Percentiles rank a stretch among this genome's conserved stretches.
phyloP scores from a whole-genome alignment of 2,113 vertebrate genomes.

The Rhineura floridana region DNA sequence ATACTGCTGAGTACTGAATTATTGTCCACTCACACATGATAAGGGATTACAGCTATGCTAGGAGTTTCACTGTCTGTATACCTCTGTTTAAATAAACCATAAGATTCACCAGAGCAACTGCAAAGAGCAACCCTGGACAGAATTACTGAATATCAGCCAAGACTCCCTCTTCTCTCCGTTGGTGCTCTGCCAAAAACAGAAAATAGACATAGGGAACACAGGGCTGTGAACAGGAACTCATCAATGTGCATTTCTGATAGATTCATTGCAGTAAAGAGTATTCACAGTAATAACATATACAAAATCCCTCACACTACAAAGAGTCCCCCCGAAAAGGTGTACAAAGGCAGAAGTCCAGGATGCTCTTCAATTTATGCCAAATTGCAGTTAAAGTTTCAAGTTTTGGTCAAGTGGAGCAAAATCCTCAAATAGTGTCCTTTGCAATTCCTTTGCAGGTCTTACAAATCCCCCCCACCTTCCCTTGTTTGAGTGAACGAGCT shows the following conservation, averaged over 20 bases:
- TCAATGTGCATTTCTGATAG: neutral
- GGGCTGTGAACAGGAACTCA: neutral
- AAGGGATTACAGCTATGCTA: neutral
- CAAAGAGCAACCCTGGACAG: neutral
- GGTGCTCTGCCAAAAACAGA: neutral
- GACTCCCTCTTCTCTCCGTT: neutral
- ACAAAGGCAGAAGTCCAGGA: neutral
- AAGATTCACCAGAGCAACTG: neutral
- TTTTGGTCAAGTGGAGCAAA: neutral
- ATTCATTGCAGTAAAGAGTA: neutral
- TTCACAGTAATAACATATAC: neutral
- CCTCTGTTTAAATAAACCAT: neutral
- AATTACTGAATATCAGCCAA: neutral
- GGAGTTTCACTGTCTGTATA: neutral
- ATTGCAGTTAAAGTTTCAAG: neutral
- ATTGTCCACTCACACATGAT: neutral
- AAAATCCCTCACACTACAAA: slow-evolving; percentile 7
- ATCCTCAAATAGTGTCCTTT: neutral
- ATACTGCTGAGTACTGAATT: neutral
- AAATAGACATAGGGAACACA: neutral
- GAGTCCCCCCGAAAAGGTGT: neutral
- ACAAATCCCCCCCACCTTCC: neutral
- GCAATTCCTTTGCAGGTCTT: neutral
- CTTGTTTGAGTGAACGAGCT: neutral
- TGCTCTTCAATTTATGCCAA: neutral